Percentiles rank a stretch among this genome's conserved stretches.
Evolutionary conservation across 2,113 vertebrate genomes (phyloP).

Genomic region (Notothenia coriiceps): DNA sequence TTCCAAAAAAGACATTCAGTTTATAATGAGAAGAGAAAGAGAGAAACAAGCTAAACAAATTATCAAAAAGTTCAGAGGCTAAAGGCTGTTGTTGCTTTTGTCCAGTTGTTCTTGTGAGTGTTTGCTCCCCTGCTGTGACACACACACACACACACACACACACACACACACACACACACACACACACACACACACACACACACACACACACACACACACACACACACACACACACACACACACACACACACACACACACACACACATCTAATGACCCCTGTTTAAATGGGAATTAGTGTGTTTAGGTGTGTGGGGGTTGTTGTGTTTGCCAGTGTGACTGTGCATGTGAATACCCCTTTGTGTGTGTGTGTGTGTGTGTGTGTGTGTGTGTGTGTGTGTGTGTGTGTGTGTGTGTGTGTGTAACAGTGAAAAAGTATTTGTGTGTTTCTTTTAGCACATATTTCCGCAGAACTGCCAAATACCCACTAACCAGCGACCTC

Average conservation of each 20-base stretch:
- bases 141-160: neutral
- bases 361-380: neutral
- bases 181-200: constrained; percentile 8
- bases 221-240: neutral
- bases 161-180: neutral
- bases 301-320: neutral
- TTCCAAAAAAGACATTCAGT: neutral
- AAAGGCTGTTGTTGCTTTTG: constrained; percentile 17
- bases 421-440: neutral
- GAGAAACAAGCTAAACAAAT: neutral
- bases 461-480: constrained; percentile 50
- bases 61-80: neutral
- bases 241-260: constrained; percentile 26
- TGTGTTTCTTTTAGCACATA: constrained; percentile 51
- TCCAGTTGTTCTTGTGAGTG: neutral
- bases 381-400: too few species aligned
- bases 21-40: neutral
- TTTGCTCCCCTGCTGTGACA: constrained; percentile 29
- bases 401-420: constrained; percentile 20
- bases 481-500: constrained; percentile 25
- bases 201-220: constrained; percentile 29
- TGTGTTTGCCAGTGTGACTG: constrained; percentile 39
- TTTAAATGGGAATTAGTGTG: constrained; percentile 18
- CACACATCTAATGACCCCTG: constrained; percentile 40
- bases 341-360: neutral